Base-by-base conservation (phyloP, 2,888 invertebrate genomes). In the Trisateles emortualis region DNA sequence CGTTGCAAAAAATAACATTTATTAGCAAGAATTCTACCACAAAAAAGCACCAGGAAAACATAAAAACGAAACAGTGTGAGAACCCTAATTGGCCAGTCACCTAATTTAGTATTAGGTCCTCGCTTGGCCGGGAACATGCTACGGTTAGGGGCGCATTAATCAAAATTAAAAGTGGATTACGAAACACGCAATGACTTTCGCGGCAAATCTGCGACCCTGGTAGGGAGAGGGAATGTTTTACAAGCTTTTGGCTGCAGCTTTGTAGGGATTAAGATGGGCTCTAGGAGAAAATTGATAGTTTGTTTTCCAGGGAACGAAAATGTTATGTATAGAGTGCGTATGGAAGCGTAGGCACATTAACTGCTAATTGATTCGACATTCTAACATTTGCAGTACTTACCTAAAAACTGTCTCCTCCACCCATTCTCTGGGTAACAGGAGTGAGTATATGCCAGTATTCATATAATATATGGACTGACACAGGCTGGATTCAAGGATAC, bases 101-200 rank as follows among this genome's bases (percentile, higher is more conserved):
- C 62, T 75, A 70, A 78, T 76, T 74, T 63, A 46, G 68, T 68
- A 72, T 70, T 74, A 74, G 65, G 59, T 30, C 43, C 48, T 57
- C 64, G 57, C 50, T 55, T 49, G 65, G 44, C 51, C 65, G 65
- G 59, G 53, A 24, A 52, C 61, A 65, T 48, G 64, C 54, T 66
- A 64, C 60, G 67, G 59, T 67, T 64, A 63, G 72, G 24, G 72
- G 79, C 72, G 75, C 88, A 91, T 91, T 90, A 88, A 91, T 91
- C 91, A 90, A 90, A 90, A 91, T 91, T 91, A 90, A 90, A 91
- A 88, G 83, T 84, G 86, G 86, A 90, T 90, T 90, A 88, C 82
- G 78, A 69, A 32, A 39, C 53, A 39, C 43, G 53, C 43, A 39
- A 43, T 53, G 53, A 39, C 32, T 48, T 47, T 43, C 29, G 22